Evolutionary conservation across 2,888 invertebrate species (phyloP).

Genomic region (Bembecia ichneumoniformis): DNA sequence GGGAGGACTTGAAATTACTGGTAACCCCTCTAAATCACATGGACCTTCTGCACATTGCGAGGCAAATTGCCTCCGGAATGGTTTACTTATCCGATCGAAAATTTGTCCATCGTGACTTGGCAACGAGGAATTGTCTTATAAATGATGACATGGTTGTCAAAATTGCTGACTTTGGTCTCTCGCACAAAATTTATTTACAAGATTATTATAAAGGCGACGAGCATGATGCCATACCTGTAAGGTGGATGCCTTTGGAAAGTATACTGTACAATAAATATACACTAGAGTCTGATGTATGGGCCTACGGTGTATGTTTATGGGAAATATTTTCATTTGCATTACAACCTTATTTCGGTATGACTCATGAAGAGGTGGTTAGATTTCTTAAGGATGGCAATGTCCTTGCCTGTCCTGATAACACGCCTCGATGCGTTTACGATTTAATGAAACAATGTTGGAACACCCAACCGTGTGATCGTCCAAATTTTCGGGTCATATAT

Average conservation of each 20-base stretch:
- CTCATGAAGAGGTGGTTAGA: conserved; percentile 96
- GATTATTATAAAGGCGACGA: conserved; percentile 97
- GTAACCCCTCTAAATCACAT: conserved; percentile 80
- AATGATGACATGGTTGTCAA: conserved; percentile 95
- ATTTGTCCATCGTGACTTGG: conserved; percentile 96
- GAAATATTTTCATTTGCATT: conserved; percentile 97
- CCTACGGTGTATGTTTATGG: conserved; percentile 96
- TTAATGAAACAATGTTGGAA: conserved; percentile 96
- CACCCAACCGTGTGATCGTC: conserved; percentile 86
- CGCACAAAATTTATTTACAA: conserved; percentile 94
- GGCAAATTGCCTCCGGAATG: conserved; percentile 95
- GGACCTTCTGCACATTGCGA: conserved; percentile 87
- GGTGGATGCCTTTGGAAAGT: conserved; percentile 98
- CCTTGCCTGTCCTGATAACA: conserved; percentile 91
- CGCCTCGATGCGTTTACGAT: conserved; percentile 88
- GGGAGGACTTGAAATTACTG: conserved; percentile 73
- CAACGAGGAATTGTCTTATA: conserved; percentile 95
- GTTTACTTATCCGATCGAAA: conserved; percentile 93
- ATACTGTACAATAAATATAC: conserved; percentile 97
- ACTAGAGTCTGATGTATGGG: conserved; percentile 97
- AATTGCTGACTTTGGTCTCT: conserved; percentile 97
- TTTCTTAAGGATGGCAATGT: conserved; percentile 95
- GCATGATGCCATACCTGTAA: conserved; percentile 94
- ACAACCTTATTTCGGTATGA: conserved; percentile 97
- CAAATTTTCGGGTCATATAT: conserved; percentile 86